Conservation (phyloP, 2,797 vertebrate species). For the Micromesistius poutassou region DNA sequence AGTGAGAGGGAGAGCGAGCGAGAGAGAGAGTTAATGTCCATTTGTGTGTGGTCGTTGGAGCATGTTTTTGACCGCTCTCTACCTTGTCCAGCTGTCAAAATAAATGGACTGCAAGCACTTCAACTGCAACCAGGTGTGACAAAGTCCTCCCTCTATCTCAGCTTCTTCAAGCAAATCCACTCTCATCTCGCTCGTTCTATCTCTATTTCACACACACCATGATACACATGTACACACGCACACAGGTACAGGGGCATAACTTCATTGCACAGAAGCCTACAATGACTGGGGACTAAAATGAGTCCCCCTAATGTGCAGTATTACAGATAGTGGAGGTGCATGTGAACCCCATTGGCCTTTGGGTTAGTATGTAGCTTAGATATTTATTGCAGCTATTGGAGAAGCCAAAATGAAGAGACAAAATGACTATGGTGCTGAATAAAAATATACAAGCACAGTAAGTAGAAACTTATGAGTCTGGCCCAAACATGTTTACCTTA, state of each 20-base stretch:
- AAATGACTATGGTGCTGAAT: no score
- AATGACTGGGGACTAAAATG: background rate
- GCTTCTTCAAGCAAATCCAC: slow-evolving; percentile 25
- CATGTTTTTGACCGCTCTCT: slow-evolving; percentile 48
- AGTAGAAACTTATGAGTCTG: background rate
- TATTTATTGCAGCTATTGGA: background rate
- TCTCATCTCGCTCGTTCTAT: slow-evolving; percentile 8
- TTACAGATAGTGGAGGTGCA: background rate
- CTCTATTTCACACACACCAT: slow-evolving; percentile 16
- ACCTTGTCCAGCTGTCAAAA: slow-evolving; percentile 45
- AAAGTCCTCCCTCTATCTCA: slow-evolving; percentile 44
- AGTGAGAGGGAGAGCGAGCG: no score
- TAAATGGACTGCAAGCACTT: slow-evolving; percentile 53
- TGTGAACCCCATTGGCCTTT: background rate
- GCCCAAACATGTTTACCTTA: background rate
- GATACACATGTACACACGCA: background rate
- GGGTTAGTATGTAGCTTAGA: background rate
- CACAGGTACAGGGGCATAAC: background rate
- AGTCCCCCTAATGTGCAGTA: background rate
- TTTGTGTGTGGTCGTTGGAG: slow-evolving; percentile 40
- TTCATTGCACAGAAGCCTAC: background rate
- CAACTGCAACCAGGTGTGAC: slow-evolving; percentile 56
- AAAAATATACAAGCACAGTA: no score
- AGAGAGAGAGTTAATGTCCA: slow-evolving; percentile 1
- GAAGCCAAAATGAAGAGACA: background rate